These are phyloP conservation scores for Geothlypis trichas DNA, from an alignment of 2,113 vertebrate genomes.

Conservation along the genomic window DNA sequence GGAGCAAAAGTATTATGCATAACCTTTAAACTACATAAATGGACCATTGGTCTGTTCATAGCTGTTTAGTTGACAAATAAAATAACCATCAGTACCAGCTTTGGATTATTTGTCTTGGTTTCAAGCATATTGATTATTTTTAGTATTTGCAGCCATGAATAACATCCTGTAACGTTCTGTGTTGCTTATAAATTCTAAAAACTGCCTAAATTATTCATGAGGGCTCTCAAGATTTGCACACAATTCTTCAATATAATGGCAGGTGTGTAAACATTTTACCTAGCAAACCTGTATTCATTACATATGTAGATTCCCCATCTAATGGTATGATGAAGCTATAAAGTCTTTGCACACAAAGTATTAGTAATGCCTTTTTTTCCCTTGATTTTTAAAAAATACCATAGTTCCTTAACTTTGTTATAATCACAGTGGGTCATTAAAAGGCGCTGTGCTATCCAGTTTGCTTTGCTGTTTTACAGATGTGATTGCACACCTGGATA, in stretches of 20 bases:
- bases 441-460: neutral
- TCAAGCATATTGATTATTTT: neutral
- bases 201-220: conserved; percentile 28
- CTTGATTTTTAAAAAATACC: neutral
- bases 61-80: neutral
- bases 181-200: neutral
- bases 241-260: neutral
- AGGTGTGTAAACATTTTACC: neutral
- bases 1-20: neutral
- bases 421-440: neutral
- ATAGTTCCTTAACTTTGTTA: neutral
- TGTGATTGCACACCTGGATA: conserved; percentile 97
- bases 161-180: neutral
- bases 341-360: neutral
- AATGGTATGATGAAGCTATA: neutral
- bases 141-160: neutral
- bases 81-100: neutral
- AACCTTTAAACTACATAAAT: neutral
- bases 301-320: neutral
- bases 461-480: conserved; percentile 67
- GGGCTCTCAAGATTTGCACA: neutral
- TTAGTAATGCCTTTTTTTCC: neutral
- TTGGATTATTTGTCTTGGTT: neutral
- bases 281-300: neutral
- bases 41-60: neutral